Evolutionary conservation across 1,140 invertebrate genomes (phyloP).

Genomic region (Hermatobates lingyangjiaoensis): DNA sequence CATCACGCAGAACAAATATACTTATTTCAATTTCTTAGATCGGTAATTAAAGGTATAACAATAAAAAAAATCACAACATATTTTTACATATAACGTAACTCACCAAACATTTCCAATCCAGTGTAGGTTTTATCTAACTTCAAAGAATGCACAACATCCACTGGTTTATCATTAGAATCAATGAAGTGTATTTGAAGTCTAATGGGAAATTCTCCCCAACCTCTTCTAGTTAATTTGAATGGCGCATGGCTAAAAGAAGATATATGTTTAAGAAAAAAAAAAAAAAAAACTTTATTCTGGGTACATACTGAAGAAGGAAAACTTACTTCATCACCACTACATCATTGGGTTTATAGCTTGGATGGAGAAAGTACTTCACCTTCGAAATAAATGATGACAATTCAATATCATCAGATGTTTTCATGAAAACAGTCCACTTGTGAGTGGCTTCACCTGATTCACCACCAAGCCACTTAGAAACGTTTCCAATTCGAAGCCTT

Average conservation of each 20-base stretch:
- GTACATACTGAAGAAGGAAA: too few species aligned
- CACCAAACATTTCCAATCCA: slow-evolving; percentile 61
- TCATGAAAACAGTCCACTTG: slow-evolving; percentile 77
- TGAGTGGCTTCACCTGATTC: slow-evolving; percentile 50
- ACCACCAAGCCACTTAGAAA: slow-evolving; percentile 59
- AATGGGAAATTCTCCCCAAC: slow-evolving; percentile 85
- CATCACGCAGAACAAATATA: too few species aligned
- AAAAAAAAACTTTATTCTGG: too few species aligned
- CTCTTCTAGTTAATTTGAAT: slow-evolving; percentile 61
- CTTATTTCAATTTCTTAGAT: too few species aligned
- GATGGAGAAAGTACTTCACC: slow-evolving; percentile 64
- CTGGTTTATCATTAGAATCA: slow-evolving; percentile 50
- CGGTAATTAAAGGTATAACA: too few species aligned
- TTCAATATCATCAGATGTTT: slow-evolving; percentile 38
- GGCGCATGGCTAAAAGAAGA: slow-evolving; percentile 38
- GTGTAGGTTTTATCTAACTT: slow-evolving; percentile 65
- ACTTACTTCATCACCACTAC: slow-evolving; percentile 54
- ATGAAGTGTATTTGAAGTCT: slow-evolving; percentile 62
- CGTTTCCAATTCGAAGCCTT: slow-evolving; percentile 53
- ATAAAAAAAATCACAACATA: too few species aligned
- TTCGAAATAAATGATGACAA: slow-evolving; percentile 46
- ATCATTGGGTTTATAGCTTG: slow-evolving; percentile 71
- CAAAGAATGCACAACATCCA: slow-evolving; percentile 60
- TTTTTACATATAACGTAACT: too few species aligned
- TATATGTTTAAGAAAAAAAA: slow-evolving; percentile 11